These are phyloP conservation scores for Puntigrus tetrazona DNA, from an alignment of 2,113 vertebrate species.

Conservation along the genomic window DNA sequence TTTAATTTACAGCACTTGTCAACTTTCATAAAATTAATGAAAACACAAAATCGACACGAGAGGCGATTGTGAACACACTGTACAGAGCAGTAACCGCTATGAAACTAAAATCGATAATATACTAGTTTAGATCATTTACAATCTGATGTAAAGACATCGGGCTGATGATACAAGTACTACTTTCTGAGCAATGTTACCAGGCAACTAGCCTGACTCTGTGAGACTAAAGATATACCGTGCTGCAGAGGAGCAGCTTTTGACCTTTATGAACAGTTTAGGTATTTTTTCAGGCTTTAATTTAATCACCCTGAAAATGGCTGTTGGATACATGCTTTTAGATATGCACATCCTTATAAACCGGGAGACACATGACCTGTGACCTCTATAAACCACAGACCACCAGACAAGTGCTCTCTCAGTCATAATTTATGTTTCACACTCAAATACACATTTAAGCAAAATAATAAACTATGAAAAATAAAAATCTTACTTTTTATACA, in stretches of 20 bases:
- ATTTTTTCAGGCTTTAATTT: conserved; percentile 16
- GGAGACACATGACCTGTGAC: conserved; percentile 8
- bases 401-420: neutral
- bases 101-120: neutral
- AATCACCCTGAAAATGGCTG: conserved; percentile 13
- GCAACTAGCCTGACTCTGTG: neutral
- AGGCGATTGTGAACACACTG: neutral
- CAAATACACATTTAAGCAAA: neutral
- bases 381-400: conserved; percentile 9
- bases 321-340: neutral
- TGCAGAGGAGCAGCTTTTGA: neutral
- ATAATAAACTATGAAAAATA: neutral
- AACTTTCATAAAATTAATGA: neutral
- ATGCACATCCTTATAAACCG: neutral
- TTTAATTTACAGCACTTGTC: neutral
- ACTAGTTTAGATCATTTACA: neutral
- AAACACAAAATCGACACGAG: neutral
- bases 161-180: too few species aligned
- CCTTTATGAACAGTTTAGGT: neutral
- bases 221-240: neutral
- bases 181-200: too few species aligned
- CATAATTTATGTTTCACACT: neutral
- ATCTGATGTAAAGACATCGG: too few species aligned
- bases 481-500: neutral
- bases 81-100: neutral